Evolutionary conservation across 2,888 invertebrate genomes (phyloP), one percentile per base, ranked within the genome.

Genomic region (Tenthredo amoena): DNA sequence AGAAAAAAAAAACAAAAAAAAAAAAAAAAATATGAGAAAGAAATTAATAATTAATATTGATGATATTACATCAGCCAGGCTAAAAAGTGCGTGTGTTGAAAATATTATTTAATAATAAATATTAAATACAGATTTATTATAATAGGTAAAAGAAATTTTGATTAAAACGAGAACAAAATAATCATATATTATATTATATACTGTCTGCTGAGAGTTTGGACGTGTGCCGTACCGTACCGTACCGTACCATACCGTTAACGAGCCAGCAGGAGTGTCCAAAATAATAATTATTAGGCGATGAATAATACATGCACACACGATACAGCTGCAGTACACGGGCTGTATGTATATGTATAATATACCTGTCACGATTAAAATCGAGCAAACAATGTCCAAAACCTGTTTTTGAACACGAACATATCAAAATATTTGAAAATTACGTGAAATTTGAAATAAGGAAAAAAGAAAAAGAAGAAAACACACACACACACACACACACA

Each of bases 401-500:
- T 81, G 81, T 81, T 81, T 83, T 83, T 71, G 83, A 83, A 83
- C 68, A 50, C 83, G 47, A 83, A 83, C 83, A 83, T 83, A 83
- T 83, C 83, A 83, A 83, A 71, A 68, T 83, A 81, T 81, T 81
- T 62, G 62, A 58, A 62, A 83, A 31, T 47, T 47, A 83, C 47
- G 71, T 71, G 83, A 83, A 71, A 71, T 50, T 83, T 77, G 31
- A 31, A 71, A 68, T 47, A 50, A 65, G 68, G 21, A 31, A 71
- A 83, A 21, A 55, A 68, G 26, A 68, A 47, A 15, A 15, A 47
- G 12, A 47, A 15, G 12, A 47, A 47, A 47, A 12, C 47, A 12
- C 47, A 47, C 3, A 47, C 47, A 47, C 15, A 43, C 10, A 43
- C 12, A 43, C 10, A 58, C 37, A 58, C 79, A 15, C 37, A 12